Evolutionary conservation across 2,888 invertebrate species (phyloP).

Genomic region (Apodemia zela): DNA sequence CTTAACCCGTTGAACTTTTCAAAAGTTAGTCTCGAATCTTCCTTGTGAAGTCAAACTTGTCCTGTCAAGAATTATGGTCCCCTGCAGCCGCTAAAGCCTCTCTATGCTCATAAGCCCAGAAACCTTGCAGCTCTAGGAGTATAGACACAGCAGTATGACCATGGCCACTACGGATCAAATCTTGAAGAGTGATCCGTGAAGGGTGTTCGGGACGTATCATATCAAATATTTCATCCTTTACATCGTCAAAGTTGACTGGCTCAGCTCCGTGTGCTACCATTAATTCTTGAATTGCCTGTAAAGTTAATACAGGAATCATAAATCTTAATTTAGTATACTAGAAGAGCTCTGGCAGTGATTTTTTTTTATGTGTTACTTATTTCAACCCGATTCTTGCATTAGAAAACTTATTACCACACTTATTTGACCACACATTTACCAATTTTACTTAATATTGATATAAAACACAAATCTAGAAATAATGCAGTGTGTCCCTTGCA

Average conservation of each 20-base stretch:
- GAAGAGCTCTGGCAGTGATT: no score
- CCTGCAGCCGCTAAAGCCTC: slow-evolving; percentile 88
- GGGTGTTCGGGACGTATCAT: slow-evolving; percentile 96
- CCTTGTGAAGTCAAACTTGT: slow-evolving; percentile 36
- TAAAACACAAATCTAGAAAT: no score
- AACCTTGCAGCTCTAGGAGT: slow-evolving; percentile 96
- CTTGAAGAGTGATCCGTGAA: slow-evolving; percentile 90
- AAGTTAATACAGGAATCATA: not conserved
- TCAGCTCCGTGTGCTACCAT: slow-evolving; percentile 94
- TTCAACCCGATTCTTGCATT: no score
- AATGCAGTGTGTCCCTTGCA: no score
- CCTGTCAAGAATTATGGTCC: slow-evolving; percentile 67
- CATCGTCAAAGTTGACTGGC: slow-evolving; percentile 94
- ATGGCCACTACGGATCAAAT: slow-evolving; percentile 92
- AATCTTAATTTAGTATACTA: not conserved
- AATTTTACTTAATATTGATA: no score
- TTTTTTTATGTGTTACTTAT: no score
- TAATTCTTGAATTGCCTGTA: slow-evolving; percentile 93
- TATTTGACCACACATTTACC: no score
- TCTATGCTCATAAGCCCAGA: slow-evolving; percentile 97
- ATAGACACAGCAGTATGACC: slow-evolving; percentile 97
- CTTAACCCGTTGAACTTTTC: not conserved
- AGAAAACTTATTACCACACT: no score
- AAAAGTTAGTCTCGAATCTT: slow-evolving; percentile 27
- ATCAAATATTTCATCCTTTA: slow-evolving; percentile 98